These are phyloP conservation scores for Sarcophaga peregrina DNA, from an alignment of 1,140 invertebrate species.

Conservation along the genomic window DNA sequence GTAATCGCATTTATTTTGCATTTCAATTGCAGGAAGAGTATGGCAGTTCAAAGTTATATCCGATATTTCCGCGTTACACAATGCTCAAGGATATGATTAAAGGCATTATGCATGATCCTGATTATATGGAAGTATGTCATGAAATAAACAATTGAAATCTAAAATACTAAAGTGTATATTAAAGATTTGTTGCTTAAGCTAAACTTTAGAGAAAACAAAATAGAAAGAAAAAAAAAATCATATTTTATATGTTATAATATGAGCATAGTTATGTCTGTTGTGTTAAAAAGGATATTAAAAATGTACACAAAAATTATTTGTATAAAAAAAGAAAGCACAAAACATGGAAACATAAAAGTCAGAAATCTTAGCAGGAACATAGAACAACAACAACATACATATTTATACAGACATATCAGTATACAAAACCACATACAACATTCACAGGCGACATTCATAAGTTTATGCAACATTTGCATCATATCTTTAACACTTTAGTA, in stretches of 20 bases:
- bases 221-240: background rate
- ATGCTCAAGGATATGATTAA: slow-evolving; percentile 97
- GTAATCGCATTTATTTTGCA: background rate
- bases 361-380: background rate
- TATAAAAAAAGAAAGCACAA: too few species aligned
- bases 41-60: slow-evolving; percentile 88
- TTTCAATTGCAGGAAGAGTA: slow-evolving; percentile 77
- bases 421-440: background rate
- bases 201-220: background rate
- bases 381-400: background rate
- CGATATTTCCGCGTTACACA: slow-evolving; percentile 91
- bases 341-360: background rate
- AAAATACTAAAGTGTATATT: background rate
- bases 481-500: too few species aligned
- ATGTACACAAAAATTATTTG: too few species aligned
- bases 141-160: slow-evolving; percentile 68
- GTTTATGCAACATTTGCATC: too few species aligned
- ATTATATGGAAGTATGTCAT: slow-evolving; percentile 96
- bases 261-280: too few species aligned
- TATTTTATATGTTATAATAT: too few species aligned
- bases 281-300: too few species aligned
- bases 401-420: too few species aligned
- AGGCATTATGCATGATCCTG: slow-evolving; percentile 91
- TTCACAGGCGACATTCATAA: too few species aligned
- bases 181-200: background rate